These are phyloP conservation scores for Brachionus paranguensis DNA, from an alignment of 1,140 invertebrate genomes.

Conservation along the genomic window DNA sequence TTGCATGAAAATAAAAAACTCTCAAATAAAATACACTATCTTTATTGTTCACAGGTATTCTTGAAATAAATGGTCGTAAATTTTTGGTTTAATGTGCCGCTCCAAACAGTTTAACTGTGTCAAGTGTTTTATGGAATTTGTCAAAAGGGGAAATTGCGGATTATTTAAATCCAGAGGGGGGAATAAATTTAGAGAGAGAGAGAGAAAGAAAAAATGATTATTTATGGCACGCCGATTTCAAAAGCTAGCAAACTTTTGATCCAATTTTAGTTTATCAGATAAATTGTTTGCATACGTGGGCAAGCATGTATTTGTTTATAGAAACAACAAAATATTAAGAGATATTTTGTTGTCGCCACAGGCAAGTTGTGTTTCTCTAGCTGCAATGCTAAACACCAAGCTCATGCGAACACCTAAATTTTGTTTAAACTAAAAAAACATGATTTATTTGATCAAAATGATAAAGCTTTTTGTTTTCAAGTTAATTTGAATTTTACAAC, in stretches of 20 bases:
- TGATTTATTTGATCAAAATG: background rate
- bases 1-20: background rate
- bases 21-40: background rate
- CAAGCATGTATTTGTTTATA: background rate
- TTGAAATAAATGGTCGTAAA: background rate
- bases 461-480: background rate
- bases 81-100: background rate
- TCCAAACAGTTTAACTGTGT: background rate
- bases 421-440: background rate
- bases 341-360: background rate
- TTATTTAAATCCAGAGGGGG: background rate
- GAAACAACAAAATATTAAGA: background rate
- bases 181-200: background rate
- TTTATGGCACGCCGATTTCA: background rate
- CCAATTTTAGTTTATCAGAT: background rate
- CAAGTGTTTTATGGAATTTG: background rate
- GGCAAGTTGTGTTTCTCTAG: background rate
- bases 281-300: background rate
- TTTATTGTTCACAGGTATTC: background rate
- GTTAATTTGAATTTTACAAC: background rate
- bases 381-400: background rate
- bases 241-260: background rate
- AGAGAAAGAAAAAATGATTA: background rate
- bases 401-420: background rate
- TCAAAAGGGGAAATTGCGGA: background rate